A percentile compares a stretch with the other conserved stretches of the same genome.
Evolutionary conservation across 2,888 invertebrate species (phyloP).

Genomic region (Dryadula phaetusa): DNA sequence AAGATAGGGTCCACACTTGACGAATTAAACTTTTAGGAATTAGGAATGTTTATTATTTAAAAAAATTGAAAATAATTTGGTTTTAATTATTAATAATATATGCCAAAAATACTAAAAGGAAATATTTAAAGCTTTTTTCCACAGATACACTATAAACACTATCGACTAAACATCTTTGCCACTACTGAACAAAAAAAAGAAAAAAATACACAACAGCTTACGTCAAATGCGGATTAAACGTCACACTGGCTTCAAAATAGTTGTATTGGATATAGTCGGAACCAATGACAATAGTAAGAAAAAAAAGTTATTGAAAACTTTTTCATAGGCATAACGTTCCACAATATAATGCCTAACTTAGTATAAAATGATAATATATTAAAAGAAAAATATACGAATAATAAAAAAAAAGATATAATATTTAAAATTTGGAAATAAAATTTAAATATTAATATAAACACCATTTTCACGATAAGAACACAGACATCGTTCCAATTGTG

Average conservation of each 20-base stretch:
- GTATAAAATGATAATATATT: too few relatives aligned
- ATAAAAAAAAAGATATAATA: too few relatives aligned
- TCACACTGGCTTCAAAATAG: slow-evolving; percentile 1
- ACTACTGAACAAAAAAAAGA: neutral
- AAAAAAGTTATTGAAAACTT: too few relatives aligned
- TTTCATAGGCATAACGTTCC: too few relatives aligned
- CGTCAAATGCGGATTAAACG: slow-evolving; percentile 5
- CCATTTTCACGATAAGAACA: too few relatives aligned
- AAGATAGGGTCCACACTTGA: slow-evolving; percentile 32
- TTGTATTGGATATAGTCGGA: too few relatives aligned
- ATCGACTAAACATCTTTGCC: neutral
- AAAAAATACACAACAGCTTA: neutral
- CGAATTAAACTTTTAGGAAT: slow-evolving; percentile 10
- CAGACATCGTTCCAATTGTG: too few relatives aligned
- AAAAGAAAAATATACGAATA: too few relatives aligned
- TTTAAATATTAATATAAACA: too few relatives aligned
- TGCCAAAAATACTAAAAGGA: neutral
- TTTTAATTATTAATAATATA: neutral
- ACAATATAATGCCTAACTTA: too few relatives aligned
- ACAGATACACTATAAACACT: neutral
- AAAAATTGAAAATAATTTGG: neutral
- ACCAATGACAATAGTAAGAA: too few relatives aligned
- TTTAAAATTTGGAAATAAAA: too few relatives aligned
- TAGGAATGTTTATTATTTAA: slow-evolving; percentile 6
- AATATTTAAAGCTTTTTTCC: slow-evolving; percentile 5